Evolutionary conservation across 2,797 vertebrate genomes (phyloP).

Genomic region (Aeoliscus strigatus): DNA sequence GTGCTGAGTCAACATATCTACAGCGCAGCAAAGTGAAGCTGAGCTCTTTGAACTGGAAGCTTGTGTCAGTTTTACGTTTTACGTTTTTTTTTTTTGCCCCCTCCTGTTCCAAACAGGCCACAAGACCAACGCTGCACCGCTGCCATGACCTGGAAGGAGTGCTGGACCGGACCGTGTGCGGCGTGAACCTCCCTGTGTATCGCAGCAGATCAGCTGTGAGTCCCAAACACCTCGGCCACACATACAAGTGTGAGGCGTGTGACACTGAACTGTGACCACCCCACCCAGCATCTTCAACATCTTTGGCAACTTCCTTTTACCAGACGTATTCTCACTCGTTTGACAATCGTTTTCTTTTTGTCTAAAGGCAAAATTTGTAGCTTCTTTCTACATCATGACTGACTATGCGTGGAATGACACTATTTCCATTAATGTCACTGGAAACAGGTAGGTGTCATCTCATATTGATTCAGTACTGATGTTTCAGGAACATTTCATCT

Average conservation of each 20-base stretch:
- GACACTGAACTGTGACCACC: not conserved
- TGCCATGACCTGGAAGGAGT: conserved; percentile 42
- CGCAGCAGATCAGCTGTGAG: conserved; percentile 57
- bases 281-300: conserved; percentile 1
- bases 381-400: conserved; percentile 45
- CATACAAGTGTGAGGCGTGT: not conserved
- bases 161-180: conserved; percentile 49
- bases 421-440: conserved; percentile 50
- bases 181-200: conserved; percentile 65
- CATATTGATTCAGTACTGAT: not conserved
- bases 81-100: not conserved
- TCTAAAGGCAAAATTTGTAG: conserved; percentile 54
- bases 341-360: conserved; percentile 4
- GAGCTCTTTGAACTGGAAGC: too few relatives aligned
- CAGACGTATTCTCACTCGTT: not conserved
- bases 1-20: too few relatives aligned
- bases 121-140: conserved; percentile 23
- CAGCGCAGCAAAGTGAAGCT: too few relatives aligned
- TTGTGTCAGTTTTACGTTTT: not conserved
- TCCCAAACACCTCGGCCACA: not conserved
- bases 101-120: conserved; percentile 40
- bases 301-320: not conserved
- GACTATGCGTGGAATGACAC: conserved; percentile 54
- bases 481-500: not conserved
- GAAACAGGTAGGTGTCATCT: conserved; percentile 51